phyloP scores from a whole-genome alignment of 2,888 invertebrate species.

The Papilio demoleus region DNA sequence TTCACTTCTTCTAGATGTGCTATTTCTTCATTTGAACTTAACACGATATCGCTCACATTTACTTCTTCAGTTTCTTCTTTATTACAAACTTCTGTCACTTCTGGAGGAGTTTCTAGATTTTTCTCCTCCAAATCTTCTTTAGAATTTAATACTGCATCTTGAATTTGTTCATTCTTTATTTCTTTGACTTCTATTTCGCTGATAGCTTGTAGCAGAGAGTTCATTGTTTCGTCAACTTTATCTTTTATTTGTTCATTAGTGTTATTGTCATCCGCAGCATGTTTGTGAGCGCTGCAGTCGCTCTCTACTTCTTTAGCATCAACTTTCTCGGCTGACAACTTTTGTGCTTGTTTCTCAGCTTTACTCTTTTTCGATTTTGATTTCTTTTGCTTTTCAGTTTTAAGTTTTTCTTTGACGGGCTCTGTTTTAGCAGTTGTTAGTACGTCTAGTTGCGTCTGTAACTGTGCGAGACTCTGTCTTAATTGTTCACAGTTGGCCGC shows the following conservation, averaged over 20 bases:
- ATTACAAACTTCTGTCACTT: constrained; percentile 15
- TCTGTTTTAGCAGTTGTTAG: constrained; percentile 65
- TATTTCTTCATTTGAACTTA: constrained; percentile 24
- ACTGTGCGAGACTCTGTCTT: constrained; percentile 83
- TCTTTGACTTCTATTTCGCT: constrained; percentile 66
- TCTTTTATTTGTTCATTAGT: constrained; percentile 45
- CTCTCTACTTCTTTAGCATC: constrained; percentile 49
- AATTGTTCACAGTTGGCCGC: constrained; percentile 84
- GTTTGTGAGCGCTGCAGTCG: constrained; percentile 38
- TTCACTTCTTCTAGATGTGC: constrained; percentile 52
- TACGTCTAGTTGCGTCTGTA: constrained; percentile 83
- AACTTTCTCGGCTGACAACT: constrained; percentile 49
- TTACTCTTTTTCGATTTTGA: constrained; percentile 75
- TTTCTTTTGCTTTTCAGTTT: constrained; percentile 69
- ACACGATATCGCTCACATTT: background rate
- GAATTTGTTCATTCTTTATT: constrained; percentile 44
- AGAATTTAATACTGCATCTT: constrained; percentile 48
- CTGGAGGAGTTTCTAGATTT: background rate
- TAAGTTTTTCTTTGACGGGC: constrained; percentile 65
- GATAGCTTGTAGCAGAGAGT: constrained; percentile 68
- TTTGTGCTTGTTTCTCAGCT: too few species aligned
- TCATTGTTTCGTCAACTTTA: constrained; percentile 64
- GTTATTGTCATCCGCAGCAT: constrained; percentile 42
- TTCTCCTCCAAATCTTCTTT: background rate
- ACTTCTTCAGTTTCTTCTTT: constrained; percentile 26